Conservation (phyloP, 2,888 invertebrate species). For the Auanema freiburgensis region DNA sequence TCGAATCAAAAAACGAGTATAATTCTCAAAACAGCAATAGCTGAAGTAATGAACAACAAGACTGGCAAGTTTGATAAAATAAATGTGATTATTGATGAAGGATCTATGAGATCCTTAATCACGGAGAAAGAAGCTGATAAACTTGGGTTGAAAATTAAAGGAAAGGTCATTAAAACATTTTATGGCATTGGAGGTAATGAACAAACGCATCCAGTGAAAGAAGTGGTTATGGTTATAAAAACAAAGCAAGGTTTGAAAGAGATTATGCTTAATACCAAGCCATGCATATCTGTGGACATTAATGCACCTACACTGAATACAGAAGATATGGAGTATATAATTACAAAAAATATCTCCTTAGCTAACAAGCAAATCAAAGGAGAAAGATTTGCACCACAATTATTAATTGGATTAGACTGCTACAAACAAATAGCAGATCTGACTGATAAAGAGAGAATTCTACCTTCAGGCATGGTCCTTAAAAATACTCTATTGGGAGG, state of each 20-base stretch:
- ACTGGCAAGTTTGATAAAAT: conserved; percentile 2
- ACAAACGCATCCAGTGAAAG: background rate
- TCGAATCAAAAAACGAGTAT: too few relatives aligned
- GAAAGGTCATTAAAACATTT: too few relatives aligned
- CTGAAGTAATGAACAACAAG: too few relatives aligned
- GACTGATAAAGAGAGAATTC: background rate
- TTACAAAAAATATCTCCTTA: too few relatives aligned
- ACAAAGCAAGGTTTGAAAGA: background rate
- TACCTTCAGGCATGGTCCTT: background rate
- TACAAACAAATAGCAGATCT: background rate
- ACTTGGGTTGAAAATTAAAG: too few relatives aligned
- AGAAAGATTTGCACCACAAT: background rate
- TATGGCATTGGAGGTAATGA: conserved; percentile 1
- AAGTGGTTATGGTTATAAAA: background rate
- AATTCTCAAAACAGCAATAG: too few relatives aligned
- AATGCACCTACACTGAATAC: background rate
- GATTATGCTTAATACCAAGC: background rate
- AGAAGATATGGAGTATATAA: conserved; percentile 3
- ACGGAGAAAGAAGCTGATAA: too few relatives aligned
- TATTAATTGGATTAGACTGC: background rate
- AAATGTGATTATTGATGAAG: background rate
- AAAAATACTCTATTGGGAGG: background rate
- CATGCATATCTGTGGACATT: background rate
- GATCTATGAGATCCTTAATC: too few relatives aligned
- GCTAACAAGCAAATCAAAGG: background rate